phyloP scores from a whole-genome alignment of 2,888 invertebrate species.

The Limnephilus auricula region DNA sequence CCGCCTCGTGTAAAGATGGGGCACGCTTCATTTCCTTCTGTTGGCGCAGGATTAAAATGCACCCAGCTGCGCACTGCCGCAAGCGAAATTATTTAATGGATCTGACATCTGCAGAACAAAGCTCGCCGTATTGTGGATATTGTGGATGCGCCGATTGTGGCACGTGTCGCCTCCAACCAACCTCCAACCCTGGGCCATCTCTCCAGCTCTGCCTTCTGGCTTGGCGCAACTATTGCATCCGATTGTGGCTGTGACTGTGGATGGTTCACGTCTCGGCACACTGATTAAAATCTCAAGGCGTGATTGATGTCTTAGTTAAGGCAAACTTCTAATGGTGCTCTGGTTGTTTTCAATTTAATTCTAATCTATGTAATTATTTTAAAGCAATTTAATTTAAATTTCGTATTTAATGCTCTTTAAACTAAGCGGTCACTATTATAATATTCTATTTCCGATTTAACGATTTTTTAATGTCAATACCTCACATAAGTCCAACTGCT shows the following conservation, averaged over 20 bases:
- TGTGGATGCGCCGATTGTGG: background rate
- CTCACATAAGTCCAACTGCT: too few species aligned
- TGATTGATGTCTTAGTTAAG: background rate
- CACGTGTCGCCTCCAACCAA: background rate
- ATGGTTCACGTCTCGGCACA: background rate
- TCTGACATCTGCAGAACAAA: conserved; percentile 42
- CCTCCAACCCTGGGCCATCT: background rate
- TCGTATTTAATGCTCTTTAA: background rate
- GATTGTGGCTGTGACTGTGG: background rate
- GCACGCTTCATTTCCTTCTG: background rate
- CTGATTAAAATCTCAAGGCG: background rate
- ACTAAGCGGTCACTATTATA: background rate
- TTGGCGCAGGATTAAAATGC: conserved; percentile 29
- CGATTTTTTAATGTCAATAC: too few species aligned
- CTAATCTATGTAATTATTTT: background rate
- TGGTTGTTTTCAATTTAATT: background rate
- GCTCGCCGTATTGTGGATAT: background rate
- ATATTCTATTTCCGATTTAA: too few species aligned
- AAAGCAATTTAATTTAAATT: background rate
- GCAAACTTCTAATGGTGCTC: background rate
- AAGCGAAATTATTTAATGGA: conserved; percentile 45
- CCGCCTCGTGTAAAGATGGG: background rate
- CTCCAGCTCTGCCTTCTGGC: background rate
- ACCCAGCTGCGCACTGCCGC: conserved; percentile 33
- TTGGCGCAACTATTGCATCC: background rate